These are phyloP conservation scores for Lepidochitona cinerea DNA, from an alignment of 2,888 invertebrate genomes.

Conservation along the genomic window DNA sequence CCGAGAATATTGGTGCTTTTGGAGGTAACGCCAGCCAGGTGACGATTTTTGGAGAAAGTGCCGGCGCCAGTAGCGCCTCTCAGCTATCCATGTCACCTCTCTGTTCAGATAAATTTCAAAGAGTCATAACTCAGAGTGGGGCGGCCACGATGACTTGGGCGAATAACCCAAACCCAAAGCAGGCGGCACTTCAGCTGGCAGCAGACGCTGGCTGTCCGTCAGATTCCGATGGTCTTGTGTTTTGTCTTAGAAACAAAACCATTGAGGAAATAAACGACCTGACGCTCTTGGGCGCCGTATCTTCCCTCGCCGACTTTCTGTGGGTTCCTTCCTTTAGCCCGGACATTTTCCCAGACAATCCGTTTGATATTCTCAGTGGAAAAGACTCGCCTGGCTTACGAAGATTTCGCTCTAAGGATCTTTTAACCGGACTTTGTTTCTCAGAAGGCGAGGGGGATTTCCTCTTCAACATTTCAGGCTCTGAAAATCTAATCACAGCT, in stretches of 20 bases:
- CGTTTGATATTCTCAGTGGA: background rate
- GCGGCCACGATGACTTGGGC: background rate
- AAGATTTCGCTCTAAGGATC: background rate
- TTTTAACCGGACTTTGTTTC: background rate
- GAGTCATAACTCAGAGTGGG: slow-evolving; percentile 20
- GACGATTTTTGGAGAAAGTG: slow-evolving; percentile 18
- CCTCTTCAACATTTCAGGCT: background rate
- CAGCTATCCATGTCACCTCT: slow-evolving; percentile 7
- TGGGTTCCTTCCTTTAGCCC: background rate
- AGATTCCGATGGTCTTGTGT: background rate
- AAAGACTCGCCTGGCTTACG: background rate
- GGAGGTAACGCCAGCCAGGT: slow-evolving; percentile 15
- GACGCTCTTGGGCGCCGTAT: no score
- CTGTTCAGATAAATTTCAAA: slow-evolving; percentile 12
- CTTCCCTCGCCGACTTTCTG: background rate
- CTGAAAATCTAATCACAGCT: background rate
- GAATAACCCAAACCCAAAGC: background rate
- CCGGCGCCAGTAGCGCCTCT: slow-evolving; percentile 9
- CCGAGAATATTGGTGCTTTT: slow-evolving; percentile 8
- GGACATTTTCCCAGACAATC: background rate
- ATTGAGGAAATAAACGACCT: background rate
- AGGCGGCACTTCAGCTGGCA: background rate
- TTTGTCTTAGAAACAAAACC: background rate
- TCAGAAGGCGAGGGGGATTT: background rate
- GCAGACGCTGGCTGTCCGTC: background rate